Percentiles rank a stretch among this genome's conserved stretches.
Conservation (phyloP, 2,113 vertebrate genomes). For the Mastomys coucha region DNA sequence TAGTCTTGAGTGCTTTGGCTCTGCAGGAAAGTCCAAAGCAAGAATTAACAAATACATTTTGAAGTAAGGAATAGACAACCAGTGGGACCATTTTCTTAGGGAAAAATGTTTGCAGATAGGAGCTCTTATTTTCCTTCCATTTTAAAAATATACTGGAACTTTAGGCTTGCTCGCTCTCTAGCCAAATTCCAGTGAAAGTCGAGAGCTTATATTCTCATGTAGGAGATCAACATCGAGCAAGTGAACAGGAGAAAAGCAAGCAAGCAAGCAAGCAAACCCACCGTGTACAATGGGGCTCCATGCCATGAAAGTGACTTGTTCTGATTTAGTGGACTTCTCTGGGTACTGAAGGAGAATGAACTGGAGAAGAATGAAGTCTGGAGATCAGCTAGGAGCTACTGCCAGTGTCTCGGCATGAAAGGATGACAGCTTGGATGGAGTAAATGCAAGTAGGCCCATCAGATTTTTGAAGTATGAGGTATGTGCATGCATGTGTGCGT, state of each 20-base stretch:
- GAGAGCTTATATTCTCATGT: background rate
- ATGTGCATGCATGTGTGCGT: background rate
- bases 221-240: background rate
- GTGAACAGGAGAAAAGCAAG: background rate
- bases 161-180: background rate
- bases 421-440: too few species aligned
- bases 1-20: background rate
- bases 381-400: background rate
- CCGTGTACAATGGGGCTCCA: background rate
- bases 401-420: background rate
- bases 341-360: background rate
- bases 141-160: background rate
- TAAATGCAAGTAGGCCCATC: background rate
- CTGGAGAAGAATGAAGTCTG: background rate
- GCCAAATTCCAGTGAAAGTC: background rate
- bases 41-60: background rate
- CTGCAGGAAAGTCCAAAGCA: slow-evolving; percentile 7
- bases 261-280: background rate
- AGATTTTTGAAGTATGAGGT: background rate
- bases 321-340: background rate
- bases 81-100: background rate
- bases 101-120: background rate
- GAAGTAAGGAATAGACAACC: background rate
- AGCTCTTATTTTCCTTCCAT: background rate
- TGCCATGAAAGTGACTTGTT: background rate